Conservation (phyloP, 2,888 invertebrate species). For the Baronia brevicornis region DNA sequence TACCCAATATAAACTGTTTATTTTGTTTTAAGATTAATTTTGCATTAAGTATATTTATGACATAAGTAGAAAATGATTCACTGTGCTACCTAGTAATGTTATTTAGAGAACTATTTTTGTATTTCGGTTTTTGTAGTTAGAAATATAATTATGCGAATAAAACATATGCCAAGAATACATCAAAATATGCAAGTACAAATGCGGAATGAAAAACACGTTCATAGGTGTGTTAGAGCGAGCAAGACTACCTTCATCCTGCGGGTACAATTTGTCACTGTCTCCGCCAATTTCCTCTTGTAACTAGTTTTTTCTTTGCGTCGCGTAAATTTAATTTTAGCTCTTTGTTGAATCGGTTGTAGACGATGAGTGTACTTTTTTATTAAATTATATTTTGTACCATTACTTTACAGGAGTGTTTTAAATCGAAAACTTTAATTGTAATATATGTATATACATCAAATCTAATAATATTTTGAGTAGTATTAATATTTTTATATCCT, state of each 20-base stretch:
- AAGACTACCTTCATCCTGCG: conserved; percentile 45
- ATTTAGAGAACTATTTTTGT: too few species aligned
- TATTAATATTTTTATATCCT: too few species aligned
- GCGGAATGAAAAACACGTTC: conserved; percentile 31
- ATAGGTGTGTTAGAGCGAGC: conserved; percentile 35
- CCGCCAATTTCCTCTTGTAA: conserved; percentile 71
- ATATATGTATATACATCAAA: too few species aligned
- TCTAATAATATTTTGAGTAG: conserved; percentile 1
- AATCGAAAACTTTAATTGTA: neutral
- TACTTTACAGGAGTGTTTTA: neutral
- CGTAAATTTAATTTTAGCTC: conserved; percentile 71
- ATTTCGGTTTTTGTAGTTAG: too few species aligned
- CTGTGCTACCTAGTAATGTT: too few species aligned
- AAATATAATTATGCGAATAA: conserved; percentile 47
- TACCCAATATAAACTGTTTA: too few species aligned
- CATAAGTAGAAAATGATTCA: too few species aligned
- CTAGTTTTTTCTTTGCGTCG: conserved; percentile 71
- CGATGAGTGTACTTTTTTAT: conserved; percentile 24
- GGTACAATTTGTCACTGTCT: conserved; percentile 72
- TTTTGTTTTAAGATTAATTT: too few species aligned
- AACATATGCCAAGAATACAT: conserved; percentile 30
- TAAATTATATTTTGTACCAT: conserved; percentile 7
- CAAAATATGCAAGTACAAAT: conserved; percentile 31
- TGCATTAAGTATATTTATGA: too few species aligned
- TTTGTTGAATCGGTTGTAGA: conserved; percentile 55